Evolutionary conservation across 2,888 invertebrate species (phyloP).

Genomic region (Cosmopolites sordidus): DNA sequence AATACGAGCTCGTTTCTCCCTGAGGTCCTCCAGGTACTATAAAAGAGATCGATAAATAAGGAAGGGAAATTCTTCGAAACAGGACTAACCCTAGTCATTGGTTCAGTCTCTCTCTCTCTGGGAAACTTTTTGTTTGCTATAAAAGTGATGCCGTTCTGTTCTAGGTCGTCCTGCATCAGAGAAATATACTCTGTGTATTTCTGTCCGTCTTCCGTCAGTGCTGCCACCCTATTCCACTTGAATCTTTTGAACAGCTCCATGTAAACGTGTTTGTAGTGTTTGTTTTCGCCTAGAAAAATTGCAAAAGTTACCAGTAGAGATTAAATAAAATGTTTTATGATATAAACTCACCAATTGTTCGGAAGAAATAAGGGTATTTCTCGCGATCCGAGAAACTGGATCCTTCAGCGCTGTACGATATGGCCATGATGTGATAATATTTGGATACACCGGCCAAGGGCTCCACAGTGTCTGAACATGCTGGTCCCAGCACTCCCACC

Average conservation of each 20-base stretch:
- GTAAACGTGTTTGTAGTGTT: slow-evolving; percentile 66
- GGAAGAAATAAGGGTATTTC: slow-evolving; percentile 73
- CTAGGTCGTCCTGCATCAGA: slow-evolving; percentile 62
- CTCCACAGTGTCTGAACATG: slow-evolving; percentile 77
- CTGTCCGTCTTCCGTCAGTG: slow-evolving; percentile 74
- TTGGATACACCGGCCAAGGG: slow-evolving; percentile 73
- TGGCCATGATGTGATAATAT: slow-evolving; percentile 65
- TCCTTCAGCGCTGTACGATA: slow-evolving; percentile 77
- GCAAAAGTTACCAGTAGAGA: not conserved
- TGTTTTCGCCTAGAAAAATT: slow-evolving; percentile 53
- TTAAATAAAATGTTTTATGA: not conserved
- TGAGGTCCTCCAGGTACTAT: slow-evolving; percentile 62
- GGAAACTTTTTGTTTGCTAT: slow-evolving; percentile 68
- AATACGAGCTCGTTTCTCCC: slow-evolving; percentile 64
- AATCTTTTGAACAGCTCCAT: slow-evolving; percentile 56
- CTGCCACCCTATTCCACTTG: slow-evolving; percentile 68
- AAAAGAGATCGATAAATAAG: slow-evolving; percentile 29
- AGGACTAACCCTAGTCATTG: slow-evolving; percentile 58
- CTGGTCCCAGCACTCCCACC: slow-evolving; percentile 72
- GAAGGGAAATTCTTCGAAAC: not conserved
- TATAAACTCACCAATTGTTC: slow-evolving; percentile 60
- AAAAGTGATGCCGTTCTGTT: slow-evolving; percentile 59
- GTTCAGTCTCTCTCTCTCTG: slow-evolving; percentile 52
- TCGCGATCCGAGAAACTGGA: slow-evolving; percentile 64
- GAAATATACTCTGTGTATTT: slow-evolving; percentile 75